A percentile compares a stretch with the other conserved stretches of the same genome.
These are phyloP conservation scores for Ischnura elegans DNA, from an alignment of 2,888 invertebrate genomes.

Conservation along the genomic window DNA sequence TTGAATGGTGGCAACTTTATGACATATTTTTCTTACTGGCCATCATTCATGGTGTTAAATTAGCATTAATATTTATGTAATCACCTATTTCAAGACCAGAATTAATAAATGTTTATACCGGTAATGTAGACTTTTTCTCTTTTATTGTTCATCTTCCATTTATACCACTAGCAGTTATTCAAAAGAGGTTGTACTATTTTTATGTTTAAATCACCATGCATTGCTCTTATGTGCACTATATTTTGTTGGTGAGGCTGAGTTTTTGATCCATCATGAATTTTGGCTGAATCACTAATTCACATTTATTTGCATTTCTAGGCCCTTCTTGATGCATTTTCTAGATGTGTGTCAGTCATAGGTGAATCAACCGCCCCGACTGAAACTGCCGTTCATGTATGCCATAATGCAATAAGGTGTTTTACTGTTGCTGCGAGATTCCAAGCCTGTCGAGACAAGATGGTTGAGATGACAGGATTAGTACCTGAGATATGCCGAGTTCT, in stretches of 20 bases:
- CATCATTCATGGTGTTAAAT: too few species aligned
- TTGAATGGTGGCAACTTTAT: too few species aligned
- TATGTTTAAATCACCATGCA: background rate
- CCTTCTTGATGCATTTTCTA: slow-evolving; percentile 93
- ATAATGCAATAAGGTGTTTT: slow-evolving; percentile 93
- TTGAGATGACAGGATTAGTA: slow-evolving; percentile 92
- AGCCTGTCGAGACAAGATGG: slow-evolving; percentile 92
- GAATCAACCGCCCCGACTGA: slow-evolving; percentile 88
- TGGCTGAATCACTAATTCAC: background rate
- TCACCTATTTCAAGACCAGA: too few species aligned
- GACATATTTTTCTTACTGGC: too few species aligned
- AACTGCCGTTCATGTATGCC: slow-evolving; percentile 93
- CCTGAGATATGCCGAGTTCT: slow-evolving; percentile 92
- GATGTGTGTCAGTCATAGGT: slow-evolving; percentile 95
- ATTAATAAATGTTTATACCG: too few species aligned
- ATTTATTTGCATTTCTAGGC: slow-evolving; percentile 77
- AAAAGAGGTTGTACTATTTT: too few species aligned
- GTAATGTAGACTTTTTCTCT: too few species aligned
- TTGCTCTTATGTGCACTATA: background rate
- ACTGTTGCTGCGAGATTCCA: slow-evolving; percentile 97
- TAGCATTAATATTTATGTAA: too few species aligned
- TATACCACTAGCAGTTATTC: too few species aligned
- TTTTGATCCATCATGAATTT: background rate
- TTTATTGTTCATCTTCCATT: too few species aligned
- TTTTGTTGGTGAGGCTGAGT: background rate